These are phyloP conservation scores for Megaceryle maxima DNA, from an alignment of 2,113 vertebrate species.

Conservation along the genomic window DNA sequence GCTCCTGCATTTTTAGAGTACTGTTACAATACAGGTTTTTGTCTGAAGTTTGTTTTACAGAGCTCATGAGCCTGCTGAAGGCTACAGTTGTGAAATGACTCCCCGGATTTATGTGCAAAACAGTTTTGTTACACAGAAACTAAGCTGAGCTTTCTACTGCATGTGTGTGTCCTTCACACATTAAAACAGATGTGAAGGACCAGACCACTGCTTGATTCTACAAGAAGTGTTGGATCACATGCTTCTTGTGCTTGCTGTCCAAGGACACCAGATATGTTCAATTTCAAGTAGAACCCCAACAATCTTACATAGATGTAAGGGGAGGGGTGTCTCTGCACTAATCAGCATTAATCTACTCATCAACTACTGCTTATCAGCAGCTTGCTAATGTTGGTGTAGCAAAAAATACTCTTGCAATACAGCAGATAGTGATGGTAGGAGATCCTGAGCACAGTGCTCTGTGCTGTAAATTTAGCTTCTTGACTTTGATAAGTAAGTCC, in stretches of 20 bases:
- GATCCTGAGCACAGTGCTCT: neutral
- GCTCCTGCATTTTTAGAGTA: neutral
- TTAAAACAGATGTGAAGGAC: neutral
- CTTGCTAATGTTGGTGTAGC: neutral
- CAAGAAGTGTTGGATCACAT: neutral
- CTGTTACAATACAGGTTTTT: neutral
- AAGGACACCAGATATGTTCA: neutral
- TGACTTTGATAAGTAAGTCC: neutral
- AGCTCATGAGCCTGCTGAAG: neutral
- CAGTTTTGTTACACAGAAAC: neutral
- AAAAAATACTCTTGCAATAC: neutral
- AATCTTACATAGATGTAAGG: accelerated
- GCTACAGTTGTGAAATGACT: neutral
- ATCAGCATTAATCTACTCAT: neutral
- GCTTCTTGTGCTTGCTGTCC: neutral
- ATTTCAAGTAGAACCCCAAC: neutral
- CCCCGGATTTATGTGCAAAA: neutral
- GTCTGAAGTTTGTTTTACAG: neutral
- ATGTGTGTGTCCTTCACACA: accelerated
- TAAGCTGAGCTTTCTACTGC: neutral
- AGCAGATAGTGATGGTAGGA: neutral
- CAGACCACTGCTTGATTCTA: neutral
- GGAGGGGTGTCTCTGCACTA: neutral
- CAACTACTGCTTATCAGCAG: neutral
- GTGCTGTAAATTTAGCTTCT: neutral